These are phyloP conservation scores for Channa maculata DNA, from an alignment of 2,113 vertebrate genomes.

Conservation along the genomic window DNA sequence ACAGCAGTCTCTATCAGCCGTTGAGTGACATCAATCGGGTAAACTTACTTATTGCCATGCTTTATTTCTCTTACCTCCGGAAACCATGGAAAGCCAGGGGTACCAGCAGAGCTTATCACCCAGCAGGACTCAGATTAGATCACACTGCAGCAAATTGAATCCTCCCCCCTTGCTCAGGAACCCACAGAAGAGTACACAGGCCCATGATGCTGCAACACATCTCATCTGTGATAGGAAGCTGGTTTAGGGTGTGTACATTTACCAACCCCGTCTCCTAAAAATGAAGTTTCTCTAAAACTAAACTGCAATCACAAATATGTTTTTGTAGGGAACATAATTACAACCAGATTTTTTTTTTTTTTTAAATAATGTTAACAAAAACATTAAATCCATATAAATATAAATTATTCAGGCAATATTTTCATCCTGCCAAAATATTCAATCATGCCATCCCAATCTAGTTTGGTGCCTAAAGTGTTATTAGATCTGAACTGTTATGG, in stretches of 20 bases:
- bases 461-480: too few relatives aligned
- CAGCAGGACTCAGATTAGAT: constrained; percentile 80
- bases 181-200: constrained; percentile 65
- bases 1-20: constrained; percentile 49
- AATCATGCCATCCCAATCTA: too few relatives aligned
- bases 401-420: too few relatives aligned
- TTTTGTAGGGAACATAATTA: too few relatives aligned
- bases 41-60: constrained; percentile 71
- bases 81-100: constrained; percentile 57
- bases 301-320: too few relatives aligned
- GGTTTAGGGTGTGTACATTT: constrained; percentile 20
- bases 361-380: too few relatives aligned
- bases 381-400: too few relatives aligned
- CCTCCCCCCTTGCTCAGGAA: constrained; percentile 57
- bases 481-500: too few relatives aligned
- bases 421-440: too few relatives aligned
- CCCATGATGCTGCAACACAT: constrained; percentile 63
- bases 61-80: constrained; percentile 73
- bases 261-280: not conserved
- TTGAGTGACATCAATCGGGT: constrained; percentile 71
- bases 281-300: too few relatives aligned
- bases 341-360: too few relatives aligned
- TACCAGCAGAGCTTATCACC: constrained; percentile 75
- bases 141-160: constrained; percentile 81
- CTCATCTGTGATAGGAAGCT: constrained; percentile 59